Evolutionary conservation across 2,797 vertebrate species (phyloP).

Genomic region (Orientallactaga sibirica): DNA sequence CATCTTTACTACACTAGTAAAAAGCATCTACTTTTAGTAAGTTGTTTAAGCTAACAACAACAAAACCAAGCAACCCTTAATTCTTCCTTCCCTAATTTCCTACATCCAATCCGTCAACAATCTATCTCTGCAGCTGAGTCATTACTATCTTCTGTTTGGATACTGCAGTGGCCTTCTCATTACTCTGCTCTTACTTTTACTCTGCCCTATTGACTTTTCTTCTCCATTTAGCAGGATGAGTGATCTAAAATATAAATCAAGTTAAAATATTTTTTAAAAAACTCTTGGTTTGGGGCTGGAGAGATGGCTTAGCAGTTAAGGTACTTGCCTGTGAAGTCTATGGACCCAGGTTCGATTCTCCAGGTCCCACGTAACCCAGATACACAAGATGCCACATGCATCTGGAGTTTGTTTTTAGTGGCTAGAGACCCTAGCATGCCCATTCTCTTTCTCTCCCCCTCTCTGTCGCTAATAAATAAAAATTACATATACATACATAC

Average conservation of each 20-base stretch:
- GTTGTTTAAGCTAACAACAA: slow-evolving; percentile 22
- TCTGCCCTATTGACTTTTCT: not conserved
- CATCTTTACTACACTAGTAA: not conserved
- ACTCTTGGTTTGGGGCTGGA: too few species aligned
- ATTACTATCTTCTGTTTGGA: not conserved
- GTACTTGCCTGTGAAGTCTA: too few species aligned
- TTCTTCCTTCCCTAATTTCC: slow-evolving; percentile 20
- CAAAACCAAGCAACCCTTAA: slow-evolving; percentile 25
- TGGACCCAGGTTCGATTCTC: too few species aligned
- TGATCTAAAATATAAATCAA: slow-evolving; percentile 39
- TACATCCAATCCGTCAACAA: slow-evolving; percentile 10
- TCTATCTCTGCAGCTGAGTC: not conserved
- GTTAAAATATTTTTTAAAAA: too few species aligned
- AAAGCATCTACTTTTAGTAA: slow-evolving; percentile 37
- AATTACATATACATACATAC: too few species aligned
- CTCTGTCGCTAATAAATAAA: too few species aligned
- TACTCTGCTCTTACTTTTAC: not conserved
- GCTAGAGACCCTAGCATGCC: too few species aligned
- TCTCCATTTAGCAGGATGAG: not conserved
- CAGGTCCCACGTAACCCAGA: too few species aligned
- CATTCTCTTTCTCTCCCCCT: too few species aligned
- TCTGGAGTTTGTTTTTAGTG: too few species aligned
- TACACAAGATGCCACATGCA: too few species aligned
- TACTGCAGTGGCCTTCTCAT: not conserved
- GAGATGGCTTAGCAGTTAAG: too few species aligned